These are phyloP conservation scores for Pterocles gutturalis DNA, from an alignment of 2,113 vertebrate genomes.

Conservation along the genomic window DNA sequence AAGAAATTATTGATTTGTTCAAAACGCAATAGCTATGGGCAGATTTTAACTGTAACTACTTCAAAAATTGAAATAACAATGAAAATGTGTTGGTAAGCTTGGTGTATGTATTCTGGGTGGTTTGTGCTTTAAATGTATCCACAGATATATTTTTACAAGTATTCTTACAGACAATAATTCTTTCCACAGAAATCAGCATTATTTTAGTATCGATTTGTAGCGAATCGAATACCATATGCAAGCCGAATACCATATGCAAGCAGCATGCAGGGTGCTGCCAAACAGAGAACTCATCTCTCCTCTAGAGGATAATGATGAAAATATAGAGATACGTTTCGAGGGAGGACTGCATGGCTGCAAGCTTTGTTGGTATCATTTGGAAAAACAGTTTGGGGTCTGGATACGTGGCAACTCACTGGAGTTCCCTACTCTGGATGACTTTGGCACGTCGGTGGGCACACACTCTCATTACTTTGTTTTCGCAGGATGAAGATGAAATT, in stretches of 20 bases:
- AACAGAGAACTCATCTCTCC: background rate
- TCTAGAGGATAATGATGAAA: background rate
- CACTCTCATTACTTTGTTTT: fast-evolving
- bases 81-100: background rate
- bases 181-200: background rate
- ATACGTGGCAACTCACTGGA: background rate
- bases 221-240: background rate
- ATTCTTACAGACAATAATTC: background rate
- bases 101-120: background rate
- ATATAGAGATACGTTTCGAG: background rate
- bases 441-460: background rate
- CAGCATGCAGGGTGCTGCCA: background rate
- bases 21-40: background rate
- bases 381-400: background rate
- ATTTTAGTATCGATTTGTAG: background rate
- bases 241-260: background rate
- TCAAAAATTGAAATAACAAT: background rate
- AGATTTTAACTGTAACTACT: background rate
- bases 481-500: background rate
- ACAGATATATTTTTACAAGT: background rate
- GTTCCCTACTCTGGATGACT: background rate
- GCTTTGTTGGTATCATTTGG: background rate
- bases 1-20: background rate
- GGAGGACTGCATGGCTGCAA: background rate
- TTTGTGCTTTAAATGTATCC: background rate